A percentile compares a stretch with the other conserved stretches of the same genome.
These are phyloP conservation scores for Torymus texanus DNA, from an alignment of 2,888 invertebrate species.

Conservation along the genomic window DNA sequence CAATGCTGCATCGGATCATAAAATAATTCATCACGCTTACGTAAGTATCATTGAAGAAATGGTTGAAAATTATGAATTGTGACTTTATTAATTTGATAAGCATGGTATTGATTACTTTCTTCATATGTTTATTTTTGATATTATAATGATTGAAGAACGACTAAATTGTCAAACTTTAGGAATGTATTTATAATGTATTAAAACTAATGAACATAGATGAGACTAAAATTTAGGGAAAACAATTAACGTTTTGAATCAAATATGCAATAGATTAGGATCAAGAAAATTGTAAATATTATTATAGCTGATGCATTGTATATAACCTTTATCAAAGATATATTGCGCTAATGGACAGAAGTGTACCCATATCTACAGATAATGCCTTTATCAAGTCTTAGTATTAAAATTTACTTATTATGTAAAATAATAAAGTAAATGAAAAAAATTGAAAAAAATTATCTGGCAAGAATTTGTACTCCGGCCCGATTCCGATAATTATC, in stretches of 20 bases:
- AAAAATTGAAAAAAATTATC: background rate
- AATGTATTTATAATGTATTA: too few relatives aligned
- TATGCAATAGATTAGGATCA: background rate
- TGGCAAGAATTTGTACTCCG: background rate
- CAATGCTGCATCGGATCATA: slow-evolving; percentile 68
- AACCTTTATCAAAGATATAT: background rate
- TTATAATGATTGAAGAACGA: background rate
- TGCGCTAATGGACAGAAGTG: too few relatives aligned
- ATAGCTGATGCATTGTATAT: background rate
- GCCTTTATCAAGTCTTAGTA: too few relatives aligned
- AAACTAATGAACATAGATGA: too few relatives aligned
- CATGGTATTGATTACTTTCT: slow-evolving; percentile 42
- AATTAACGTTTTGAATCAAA: background rate
- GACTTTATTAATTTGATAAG: slow-evolving; percentile 41
- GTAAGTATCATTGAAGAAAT: slow-evolving; percentile 63
- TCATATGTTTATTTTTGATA: slow-evolving; percentile 30
- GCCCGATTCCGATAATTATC: slow-evolving; percentile 16
- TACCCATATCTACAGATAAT: too few relatives aligned
- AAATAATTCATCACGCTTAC: slow-evolving; percentile 67
- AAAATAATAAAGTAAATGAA: background rate
- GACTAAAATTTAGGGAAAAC: background rate
- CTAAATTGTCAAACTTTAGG: slow-evolving; percentile 23
- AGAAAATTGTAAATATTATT: background rate
- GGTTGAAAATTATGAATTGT: slow-evolving; percentile 16
- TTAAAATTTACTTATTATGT: too few relatives aligned